phyloP scores from a whole-genome alignment of 2,797 vertebrate species.

The Tiaroga cobitis region DNA sequence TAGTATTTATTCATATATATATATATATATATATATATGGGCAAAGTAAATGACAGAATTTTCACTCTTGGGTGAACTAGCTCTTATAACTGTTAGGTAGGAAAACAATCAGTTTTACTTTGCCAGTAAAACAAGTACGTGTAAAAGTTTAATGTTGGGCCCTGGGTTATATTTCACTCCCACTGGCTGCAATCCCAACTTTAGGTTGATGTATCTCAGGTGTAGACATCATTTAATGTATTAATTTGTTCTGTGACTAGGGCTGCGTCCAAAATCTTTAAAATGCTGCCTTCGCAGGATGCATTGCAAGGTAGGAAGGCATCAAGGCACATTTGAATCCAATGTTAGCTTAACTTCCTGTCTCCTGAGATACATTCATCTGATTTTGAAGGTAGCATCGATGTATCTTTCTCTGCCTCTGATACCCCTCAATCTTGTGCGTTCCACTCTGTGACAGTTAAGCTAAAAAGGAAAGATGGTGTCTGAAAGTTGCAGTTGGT shows the following conservation, averaged over 20 bases:
- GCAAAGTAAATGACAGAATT: background rate
- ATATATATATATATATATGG: too few species aligned
- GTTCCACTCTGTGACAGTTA: background rate
- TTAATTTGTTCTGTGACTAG: slow-evolving; percentile 69
- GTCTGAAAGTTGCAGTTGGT: background rate
- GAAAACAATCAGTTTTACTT: slow-evolving; percentile 21
- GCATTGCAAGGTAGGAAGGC: background rate
- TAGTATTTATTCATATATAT: too few species aligned
- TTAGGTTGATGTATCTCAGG: slow-evolving; percentile 53
- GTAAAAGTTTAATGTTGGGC: background rate
- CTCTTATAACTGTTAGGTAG: background rate
- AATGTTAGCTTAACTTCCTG: background rate
- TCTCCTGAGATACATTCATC: background rate
- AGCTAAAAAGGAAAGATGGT: too few species aligned
- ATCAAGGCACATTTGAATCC: background rate
- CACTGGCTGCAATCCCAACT: background rate
- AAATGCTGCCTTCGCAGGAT: background rate
- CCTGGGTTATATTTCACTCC: background rate
- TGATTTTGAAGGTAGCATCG: background rate
- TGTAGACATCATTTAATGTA: slow-evolving; percentile 66
- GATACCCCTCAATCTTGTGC: background rate
- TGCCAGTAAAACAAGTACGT: too few species aligned
- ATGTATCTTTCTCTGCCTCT: background rate
- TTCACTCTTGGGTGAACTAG: background rate
- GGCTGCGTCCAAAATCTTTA: background rate